Conservation (phyloP, 2,113 vertebrate species). For the Campylomormyrus tamandua region DNA sequence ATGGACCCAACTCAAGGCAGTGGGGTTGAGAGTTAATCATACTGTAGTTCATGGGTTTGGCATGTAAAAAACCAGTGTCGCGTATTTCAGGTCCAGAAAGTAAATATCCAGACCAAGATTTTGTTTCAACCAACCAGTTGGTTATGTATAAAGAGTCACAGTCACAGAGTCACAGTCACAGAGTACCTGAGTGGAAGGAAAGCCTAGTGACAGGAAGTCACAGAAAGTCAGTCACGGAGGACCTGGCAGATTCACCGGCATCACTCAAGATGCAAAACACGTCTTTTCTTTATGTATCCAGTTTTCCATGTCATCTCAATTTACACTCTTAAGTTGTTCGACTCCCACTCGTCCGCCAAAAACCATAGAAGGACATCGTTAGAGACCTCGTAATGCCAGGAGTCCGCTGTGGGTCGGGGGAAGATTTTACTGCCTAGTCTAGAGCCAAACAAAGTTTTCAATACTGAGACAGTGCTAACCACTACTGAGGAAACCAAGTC, state of each 20-base stretch:
- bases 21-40: neutral
- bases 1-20: neutral
- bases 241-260: neutral
- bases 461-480: neutral
- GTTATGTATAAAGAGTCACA: no score
- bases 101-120: no score
- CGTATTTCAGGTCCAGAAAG: no score
- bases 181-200: neutral
- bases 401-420: neutral
- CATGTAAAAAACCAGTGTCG: neutral
- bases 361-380: neutral
- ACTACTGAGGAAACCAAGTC: neutral
- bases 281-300: neutral
- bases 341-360: neutral
- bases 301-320: neutral
- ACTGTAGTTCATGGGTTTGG: neutral
- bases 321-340: neutral
- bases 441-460: slow-evolving; percentile 7
- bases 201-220: neutral
- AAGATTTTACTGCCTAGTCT: neutral
- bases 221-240: neutral
- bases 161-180: no score
- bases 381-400: neutral
- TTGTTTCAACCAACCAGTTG: no score
- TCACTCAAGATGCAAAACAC: neutral